phyloP scores from a whole-genome alignment of 92 coral and sea anemone genomes.

The Zoanthus solanderi region DNA sequence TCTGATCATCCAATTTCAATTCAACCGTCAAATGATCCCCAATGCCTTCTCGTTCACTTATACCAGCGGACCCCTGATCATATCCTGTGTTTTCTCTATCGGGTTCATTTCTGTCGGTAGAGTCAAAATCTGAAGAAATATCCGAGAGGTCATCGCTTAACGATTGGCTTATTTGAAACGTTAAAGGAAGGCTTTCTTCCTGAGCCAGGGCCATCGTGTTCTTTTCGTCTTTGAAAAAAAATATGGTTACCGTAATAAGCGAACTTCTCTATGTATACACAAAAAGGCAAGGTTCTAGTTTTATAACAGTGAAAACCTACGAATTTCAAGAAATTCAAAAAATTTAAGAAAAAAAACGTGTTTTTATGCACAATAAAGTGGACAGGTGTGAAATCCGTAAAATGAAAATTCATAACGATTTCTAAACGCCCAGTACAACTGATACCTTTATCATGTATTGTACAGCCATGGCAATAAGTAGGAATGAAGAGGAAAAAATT shows the following conservation, averaged over 20 bases:
- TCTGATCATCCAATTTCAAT: not conserved
- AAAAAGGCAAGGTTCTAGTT: not conserved
- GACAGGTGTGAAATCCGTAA: too few relatives aligned
- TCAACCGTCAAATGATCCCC: not conserved
- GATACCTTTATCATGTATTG: too few relatives aligned
- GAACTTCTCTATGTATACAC: too few relatives aligned
- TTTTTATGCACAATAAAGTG: too few relatives aligned
- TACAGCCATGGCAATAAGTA: too few relatives aligned
- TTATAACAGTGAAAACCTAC: not conserved
- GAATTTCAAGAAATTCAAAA: not conserved
- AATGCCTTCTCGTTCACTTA: not conserved
- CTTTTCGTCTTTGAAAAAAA: not conserved
- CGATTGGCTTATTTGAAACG: not conserved
- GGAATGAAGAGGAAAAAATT: too few relatives aligned
- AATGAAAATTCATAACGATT: too few relatives aligned
- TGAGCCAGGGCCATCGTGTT: not conserved
- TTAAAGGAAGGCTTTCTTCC: not conserved
- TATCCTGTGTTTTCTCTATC: not conserved
- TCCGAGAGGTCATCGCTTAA: constrained; percentile 59
- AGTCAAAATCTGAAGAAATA: constrained; percentile 86
- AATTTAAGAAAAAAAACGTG: too few relatives aligned
- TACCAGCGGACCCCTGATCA: not conserved
- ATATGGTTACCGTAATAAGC: too few relatives aligned
- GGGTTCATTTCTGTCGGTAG: constrained; percentile 61
- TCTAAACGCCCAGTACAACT: too few relatives aligned